Evolutionary conservation across 2,888 invertebrate genomes (phyloP), one percentile per base, ranked within the genome.

Genomic region (Mythimna impura): DNA sequence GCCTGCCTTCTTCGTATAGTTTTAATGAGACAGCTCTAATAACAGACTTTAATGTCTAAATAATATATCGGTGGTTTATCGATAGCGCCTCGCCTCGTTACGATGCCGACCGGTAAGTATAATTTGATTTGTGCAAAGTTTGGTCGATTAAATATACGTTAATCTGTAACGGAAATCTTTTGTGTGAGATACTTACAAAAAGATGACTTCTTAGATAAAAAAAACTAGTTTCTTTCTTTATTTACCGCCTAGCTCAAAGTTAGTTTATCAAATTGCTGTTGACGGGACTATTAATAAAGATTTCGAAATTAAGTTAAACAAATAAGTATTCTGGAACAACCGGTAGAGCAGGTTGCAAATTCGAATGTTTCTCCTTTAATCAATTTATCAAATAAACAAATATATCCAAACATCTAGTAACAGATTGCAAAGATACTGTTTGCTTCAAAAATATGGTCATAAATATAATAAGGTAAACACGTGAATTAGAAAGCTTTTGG

Each of bases 11-110:
- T 67, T 71, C 74, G 66, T 81, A 86, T 76, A 79, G 76, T 82
- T 82, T 73, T 87, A 87, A 88, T 86, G 85, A 89, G 87, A 85
- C 87, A 83, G 72, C 58, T 82, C 36, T 77, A 83, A 82, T 83
- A 80, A 73, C 75, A 76, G 70, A 81, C 78, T 84, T 83, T 71
- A 68, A 58, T 40, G 60, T 66, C 73, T 67, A 76, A 79, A 83
- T 85, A 85, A 82, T 70, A 68, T 50, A 67, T 69, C 17, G 25
- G 68, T 68, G 73, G 71, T 81, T 76, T 77, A 78, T 76, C 73
- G 63, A 73, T 81, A 72, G 63, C 64, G 40, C 1, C 73, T 82
- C 64, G 40, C 1, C 73, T 82, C 82, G 76, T 83, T 81, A 79
- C 25, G 34, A 61, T 65, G n/a, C 40, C 25, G 47, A 76, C 78